Conservation (phyloP, 2,888 invertebrate species). For the Conomelus anceps region DNA sequence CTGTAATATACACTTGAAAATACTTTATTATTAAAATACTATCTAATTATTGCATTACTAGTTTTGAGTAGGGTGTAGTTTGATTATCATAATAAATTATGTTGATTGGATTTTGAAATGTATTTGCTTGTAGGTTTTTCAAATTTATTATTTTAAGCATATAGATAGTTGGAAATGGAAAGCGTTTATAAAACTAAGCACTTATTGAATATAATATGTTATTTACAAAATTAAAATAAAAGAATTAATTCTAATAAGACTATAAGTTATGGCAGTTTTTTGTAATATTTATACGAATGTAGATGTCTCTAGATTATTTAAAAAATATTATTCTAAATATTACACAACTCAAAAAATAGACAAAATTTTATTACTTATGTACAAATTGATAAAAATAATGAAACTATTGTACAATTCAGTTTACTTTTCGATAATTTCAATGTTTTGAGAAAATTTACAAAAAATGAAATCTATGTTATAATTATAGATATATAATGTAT, state of each 20-base stretch:
- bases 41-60: neutral
- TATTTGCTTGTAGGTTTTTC: neutral
- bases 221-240: neutral
- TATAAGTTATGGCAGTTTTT: neutral
- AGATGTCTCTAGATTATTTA: too few species aligned
- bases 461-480: too few species aligned
- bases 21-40: neutral
- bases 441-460: too few species aligned
- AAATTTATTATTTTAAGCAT: neutral
- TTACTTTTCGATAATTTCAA: too few species aligned
- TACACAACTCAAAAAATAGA: neutral
- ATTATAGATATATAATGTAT: too few species aligned
- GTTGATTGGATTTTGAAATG: neutral
- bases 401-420: too few species aligned
- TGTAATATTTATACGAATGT: neutral
- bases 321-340: too few species aligned
- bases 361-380: too few species aligned
- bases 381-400: too few species aligned
- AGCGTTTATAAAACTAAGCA: neutral
- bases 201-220: neutral
- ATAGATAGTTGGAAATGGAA: neutral
- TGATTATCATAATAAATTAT: neutral
- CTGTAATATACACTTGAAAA: neutral
- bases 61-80: neutral
- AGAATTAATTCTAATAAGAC: neutral